A percentile compares a stretch with the other conserved stretches of the same genome.
Conservation (phyloP, 1,140 invertebrate species). For the Nephotettix cincticeps region DNA sequence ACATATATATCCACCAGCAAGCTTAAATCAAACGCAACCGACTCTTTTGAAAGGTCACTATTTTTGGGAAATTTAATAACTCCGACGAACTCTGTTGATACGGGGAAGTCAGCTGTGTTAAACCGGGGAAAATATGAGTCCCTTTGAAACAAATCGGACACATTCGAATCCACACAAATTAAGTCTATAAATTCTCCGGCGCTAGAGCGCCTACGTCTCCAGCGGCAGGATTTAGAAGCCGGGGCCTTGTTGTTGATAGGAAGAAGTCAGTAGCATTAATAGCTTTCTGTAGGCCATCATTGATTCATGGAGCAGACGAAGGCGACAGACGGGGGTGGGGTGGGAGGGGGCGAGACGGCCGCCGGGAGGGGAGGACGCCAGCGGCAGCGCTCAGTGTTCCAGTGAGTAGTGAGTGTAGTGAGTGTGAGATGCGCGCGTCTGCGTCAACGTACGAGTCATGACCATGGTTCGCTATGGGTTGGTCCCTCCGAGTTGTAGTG, state of each 20-base stretch:
- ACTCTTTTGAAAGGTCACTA: no score
- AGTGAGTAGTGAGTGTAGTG: not conserved
- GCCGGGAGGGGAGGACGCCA: not conserved
- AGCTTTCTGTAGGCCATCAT: conserved; percentile 1
- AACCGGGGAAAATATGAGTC: no score
- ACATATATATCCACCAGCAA: not conserved
- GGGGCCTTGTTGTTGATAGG: not conserved
- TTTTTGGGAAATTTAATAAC: no score
- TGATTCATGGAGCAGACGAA: conserved; percentile 13
- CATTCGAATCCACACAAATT: no score
- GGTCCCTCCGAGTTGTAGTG: not conserved
- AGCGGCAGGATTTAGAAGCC: no score
- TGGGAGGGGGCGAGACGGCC: not conserved
- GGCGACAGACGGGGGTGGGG: not conserved
- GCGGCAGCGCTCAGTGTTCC: not conserved
- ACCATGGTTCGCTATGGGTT: conserved; percentile 14
- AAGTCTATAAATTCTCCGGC: no score
- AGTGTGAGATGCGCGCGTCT: not conserved
- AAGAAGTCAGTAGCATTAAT: conserved; percentile 8
- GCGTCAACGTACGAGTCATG: not conserved
- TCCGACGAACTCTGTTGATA: no score
- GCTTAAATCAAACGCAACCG: no score
- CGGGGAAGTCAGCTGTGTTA: no score
- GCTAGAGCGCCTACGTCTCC: no score
- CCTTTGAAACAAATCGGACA: no score